Conservation (phyloP, 1,140 invertebrate species). For the Eciton burchellii region DNA sequence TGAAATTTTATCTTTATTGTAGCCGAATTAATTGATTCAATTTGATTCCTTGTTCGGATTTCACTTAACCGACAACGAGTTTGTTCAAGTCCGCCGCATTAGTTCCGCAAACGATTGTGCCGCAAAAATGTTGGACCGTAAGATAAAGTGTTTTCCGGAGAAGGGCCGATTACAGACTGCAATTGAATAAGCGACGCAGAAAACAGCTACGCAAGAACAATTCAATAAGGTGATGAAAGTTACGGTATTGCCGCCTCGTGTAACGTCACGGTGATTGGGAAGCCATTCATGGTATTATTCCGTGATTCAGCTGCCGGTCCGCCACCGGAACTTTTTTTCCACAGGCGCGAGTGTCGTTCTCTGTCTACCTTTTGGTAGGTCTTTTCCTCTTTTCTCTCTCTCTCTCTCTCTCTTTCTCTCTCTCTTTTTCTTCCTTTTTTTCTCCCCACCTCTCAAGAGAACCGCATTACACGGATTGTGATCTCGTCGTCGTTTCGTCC, state of each 20-base stretch:
- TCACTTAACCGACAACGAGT: background rate
- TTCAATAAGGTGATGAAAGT: slow-evolving; percentile 36
- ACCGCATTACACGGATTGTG: slow-evolving; percentile 48
- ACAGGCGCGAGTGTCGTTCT: slow-evolving; percentile 39
- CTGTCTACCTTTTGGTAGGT: slow-evolving; percentile 44
- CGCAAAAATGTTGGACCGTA: slow-evolving; percentile 31
- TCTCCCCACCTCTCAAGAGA: background rate
- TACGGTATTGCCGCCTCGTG: slow-evolving; percentile 41
- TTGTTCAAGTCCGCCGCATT: background rate
- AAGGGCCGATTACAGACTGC: background rate
- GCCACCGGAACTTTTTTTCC: slow-evolving; percentile 61
- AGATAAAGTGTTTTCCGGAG: slow-evolving; percentile 32
- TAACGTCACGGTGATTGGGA: slow-evolving; percentile 67
- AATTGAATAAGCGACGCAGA: background rate
- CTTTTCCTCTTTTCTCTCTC: too few species aligned
- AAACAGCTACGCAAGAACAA: slow-evolving; percentile 2
- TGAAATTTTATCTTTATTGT: too few species aligned
- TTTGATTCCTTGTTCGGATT: slow-evolving; percentile 13
- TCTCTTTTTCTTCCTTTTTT: slow-evolving; percentile 13
- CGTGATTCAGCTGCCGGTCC: slow-evolving; percentile 70
- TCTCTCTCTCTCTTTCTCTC: too few species aligned
- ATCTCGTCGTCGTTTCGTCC: slow-evolving; percentile 58
- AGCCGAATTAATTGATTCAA: background rate
- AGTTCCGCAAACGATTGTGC: slow-evolving; percentile 8
- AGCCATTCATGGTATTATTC: slow-evolving; percentile 70